Evolutionary conservation across 2,113 vertebrate species (phyloP).

Genomic region (Micronycteris hirsuta): DNA sequence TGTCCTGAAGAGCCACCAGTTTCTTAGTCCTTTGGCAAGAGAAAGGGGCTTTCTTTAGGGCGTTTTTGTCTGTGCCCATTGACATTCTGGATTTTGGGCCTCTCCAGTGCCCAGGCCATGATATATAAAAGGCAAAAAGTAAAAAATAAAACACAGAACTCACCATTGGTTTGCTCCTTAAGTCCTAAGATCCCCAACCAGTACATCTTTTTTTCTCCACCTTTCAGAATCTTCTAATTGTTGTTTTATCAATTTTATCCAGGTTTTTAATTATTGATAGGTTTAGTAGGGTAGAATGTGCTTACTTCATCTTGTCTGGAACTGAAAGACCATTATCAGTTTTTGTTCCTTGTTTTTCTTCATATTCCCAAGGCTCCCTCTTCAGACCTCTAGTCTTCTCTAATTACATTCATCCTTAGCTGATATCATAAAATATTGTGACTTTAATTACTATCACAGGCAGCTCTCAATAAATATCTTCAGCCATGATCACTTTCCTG

Average conservation of each 20-base stretch:
- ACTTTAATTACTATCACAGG: background rate
- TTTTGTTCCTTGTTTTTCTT: background rate
- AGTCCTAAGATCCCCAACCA: background rate
- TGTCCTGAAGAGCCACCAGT: background rate
- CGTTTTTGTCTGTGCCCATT: background rate
- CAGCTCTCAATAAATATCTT: background rate
- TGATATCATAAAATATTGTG: background rate
- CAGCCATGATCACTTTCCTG: background rate
- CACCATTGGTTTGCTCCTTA: background rate
- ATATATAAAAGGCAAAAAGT: background rate
- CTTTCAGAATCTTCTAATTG: background rate
- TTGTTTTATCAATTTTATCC: background rate
- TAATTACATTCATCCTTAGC: background rate
- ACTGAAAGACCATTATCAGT: background rate
- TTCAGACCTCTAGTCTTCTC: background rate
- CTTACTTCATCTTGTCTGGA: background rate
- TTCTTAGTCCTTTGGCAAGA: background rate
- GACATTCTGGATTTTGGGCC: background rate
- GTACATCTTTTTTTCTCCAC: background rate
- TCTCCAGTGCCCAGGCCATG: background rate
- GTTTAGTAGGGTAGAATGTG: background rate
- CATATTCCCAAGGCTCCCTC: background rate
- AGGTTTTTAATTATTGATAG: background rate
- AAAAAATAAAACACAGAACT: background rate
- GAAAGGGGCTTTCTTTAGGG: background rate